These are phyloP conservation scores for Megaceryle maxima DNA, from an alignment of 2,113 vertebrate genomes.

Conservation along the genomic window DNA sequence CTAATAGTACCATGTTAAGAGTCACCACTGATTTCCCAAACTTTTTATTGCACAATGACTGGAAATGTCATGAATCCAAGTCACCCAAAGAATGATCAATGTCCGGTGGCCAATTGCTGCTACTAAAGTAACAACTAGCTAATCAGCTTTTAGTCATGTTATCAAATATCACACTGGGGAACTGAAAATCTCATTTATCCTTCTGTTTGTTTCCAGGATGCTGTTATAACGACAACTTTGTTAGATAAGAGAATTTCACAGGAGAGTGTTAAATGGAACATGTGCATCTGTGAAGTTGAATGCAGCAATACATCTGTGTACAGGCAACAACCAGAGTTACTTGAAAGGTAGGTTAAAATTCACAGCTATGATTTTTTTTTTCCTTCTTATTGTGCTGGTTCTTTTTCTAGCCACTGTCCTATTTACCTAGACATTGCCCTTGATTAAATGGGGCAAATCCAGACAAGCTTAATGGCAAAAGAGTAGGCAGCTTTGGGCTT, in stretches of 20 bases:
- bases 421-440: not conserved
- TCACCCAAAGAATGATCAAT: not conserved
- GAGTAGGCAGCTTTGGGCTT: not conserved
- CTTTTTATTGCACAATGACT: not conserved
- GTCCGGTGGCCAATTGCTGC: not conserved
- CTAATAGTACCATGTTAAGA: not conserved
- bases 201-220: not conserved
- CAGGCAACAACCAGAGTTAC: not conserved
- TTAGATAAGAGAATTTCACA: not conserved
- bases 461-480: not conserved
- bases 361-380: not conserved
- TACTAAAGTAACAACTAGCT: not conserved
- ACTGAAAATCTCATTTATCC: not conserved
- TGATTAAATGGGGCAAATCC: not conserved
- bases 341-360: not conserved
- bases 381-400: not conserved
- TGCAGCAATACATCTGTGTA: not conserved
- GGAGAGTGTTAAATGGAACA: not conserved
- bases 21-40: not conserved
- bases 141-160: not conserved
- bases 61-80: not conserved
- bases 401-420: not conserved
- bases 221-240: not conserved
- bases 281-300: not conserved
- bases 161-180: not conserved